Percentiles rank a stretch among this genome's conserved stretches.
Conservation (phyloP, 1,140 invertebrate species). For the Trichogramma pretiosum region DNA sequence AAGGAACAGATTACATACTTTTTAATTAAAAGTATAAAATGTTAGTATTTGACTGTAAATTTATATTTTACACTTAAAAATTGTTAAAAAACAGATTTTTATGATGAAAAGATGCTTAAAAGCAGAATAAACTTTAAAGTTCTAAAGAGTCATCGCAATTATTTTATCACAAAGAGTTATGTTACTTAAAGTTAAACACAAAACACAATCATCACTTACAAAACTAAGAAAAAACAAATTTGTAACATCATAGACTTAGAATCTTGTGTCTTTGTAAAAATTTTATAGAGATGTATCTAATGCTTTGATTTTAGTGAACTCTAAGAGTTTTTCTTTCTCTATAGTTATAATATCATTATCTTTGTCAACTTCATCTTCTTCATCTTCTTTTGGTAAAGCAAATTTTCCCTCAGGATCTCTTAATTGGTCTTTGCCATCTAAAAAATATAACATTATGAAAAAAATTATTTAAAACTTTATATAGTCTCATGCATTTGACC, state of each 20-base stretch:
- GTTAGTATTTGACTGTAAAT: no score
- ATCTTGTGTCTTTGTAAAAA: no score
- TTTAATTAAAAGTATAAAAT: constrained; percentile 45
- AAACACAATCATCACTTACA: background rate
- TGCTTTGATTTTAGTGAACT: constrained; percentile 2
- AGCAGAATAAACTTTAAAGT: constrained; percentile 9
- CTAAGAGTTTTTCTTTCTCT: constrained; percentile 11
- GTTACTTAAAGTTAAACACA: background rate
- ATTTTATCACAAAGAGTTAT: constrained; percentile 1
- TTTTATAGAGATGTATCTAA: no score
- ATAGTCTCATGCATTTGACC: background rate
- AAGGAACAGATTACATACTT: constrained; percentile 48
- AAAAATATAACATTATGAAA: constrained; percentile 4
- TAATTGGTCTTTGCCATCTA: constrained; percentile 27
- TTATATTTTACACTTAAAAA: no score
- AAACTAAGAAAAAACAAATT: background rate
- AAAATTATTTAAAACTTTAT: background rate
- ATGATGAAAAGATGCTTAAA: no score
- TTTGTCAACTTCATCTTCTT: constrained; percentile 1
- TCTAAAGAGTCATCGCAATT: background rate
- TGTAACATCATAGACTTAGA: no score
- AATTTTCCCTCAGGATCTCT: constrained; percentile 29
- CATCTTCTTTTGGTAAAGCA: constrained; percentile 17
- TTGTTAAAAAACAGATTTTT: no score
- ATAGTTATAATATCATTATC: constrained; percentile 3